A percentile compares a stretch with the other conserved stretches of the same genome.
Evolutionary conservation across 1,140 invertebrate species (phyloP).

Genomic region (Drosophila malerkotliana): DNA sequence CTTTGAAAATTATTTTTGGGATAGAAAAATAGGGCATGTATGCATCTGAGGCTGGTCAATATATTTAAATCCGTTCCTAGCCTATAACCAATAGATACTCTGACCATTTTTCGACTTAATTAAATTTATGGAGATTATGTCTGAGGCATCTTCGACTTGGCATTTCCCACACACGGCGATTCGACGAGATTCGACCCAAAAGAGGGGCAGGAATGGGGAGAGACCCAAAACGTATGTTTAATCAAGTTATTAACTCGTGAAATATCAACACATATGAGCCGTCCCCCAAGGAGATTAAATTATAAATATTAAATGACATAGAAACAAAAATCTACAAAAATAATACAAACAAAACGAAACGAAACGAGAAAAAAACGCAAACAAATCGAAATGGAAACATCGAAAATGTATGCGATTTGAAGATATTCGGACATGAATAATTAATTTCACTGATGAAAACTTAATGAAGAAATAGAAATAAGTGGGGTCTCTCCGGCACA

Average conservation of each 20-base stretch:
- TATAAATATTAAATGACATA: slow-evolving; percentile 76
- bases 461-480: slow-evolving; percentile 81
- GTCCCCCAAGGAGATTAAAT: slow-evolving; percentile 66
- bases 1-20: not conserved
- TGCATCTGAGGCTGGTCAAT: slow-evolving; percentile 14
- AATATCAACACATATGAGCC: slow-evolving; percentile 72
- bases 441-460: slow-evolving; percentile 81
- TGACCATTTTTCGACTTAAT: slow-evolving; percentile 57
- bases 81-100: slow-evolving; percentile 13
- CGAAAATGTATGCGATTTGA: slow-evolving; percentile 73
- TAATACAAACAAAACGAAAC: slow-evolving; percentile 31
- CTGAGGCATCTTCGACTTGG: slow-evolving; percentile 31
- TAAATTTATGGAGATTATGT: slow-evolving; percentile 71
- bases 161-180: slow-evolving; percentile 74
- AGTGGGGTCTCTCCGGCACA: slow-evolving; percentile 59
- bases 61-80: not conserved
- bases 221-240: slow-evolving; percentile 61
- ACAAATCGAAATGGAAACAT: slow-evolving; percentile 52
- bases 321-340: slow-evolving; percentile 45
- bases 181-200: not conserved
- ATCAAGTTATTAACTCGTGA: slow-evolving; percentile 82
- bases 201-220: slow-evolving; percentile 7
- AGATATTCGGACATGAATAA: slow-evolving; percentile 82
- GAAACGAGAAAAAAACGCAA: slow-evolving; percentile 6
- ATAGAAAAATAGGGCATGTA: slow-evolving; percentile 10